Evolutionary conservation across 2,888 invertebrate genomes (phyloP), one percentile per base, ranked within the genome.

Genomic region (Leptinotarsa haldemani): DNA sequence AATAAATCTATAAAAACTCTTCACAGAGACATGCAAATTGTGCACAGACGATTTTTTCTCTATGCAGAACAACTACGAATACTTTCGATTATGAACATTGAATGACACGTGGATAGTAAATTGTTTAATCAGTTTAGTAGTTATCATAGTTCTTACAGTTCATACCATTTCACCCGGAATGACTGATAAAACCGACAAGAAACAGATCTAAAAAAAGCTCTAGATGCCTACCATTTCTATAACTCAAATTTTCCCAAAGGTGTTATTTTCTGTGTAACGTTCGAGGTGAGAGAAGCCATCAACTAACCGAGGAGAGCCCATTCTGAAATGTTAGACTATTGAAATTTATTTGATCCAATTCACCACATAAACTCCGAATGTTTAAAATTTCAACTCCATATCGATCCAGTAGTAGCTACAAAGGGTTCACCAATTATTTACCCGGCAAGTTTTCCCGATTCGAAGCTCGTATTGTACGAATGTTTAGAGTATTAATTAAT

Each of bases 361-460:
- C 50, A 50, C 50, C n/a, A 15, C 50, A 50, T 5, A 50, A 50
- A 50, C 50, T 50, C n/a, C 4, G 15, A 50, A 50, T 50, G 50
- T 50, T 50, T 50, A 50, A 50, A 50, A 16, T 50, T 50, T 15
- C 50, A 13, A 50, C 16, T 50, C 9, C 5, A 15, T 15, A 50
- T 50, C 50, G 50, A 50, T 50, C 50, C n/a, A 50, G 50, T 50
- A 50, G n/a, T 15, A 50, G 50, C 50, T 50, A 50, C 16, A 50
- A 50, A 15, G 40, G 50, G 50, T 50, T 50, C 50, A 50, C 50
- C 15, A 50, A 50, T 50, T 50, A 50, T 50, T 50, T 50, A 50
- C 16, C 5, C 5, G n/a, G 50, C 16, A 16, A 15, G 50, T 50
- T 50, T 50, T 50, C 5, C 50, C 50, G 50, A 9, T 5, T 50